These are phyloP conservation scores for Schizotus pectinicornis DNA, from an alignment of 2,888 invertebrate species.

Conservation along the genomic window DNA sequence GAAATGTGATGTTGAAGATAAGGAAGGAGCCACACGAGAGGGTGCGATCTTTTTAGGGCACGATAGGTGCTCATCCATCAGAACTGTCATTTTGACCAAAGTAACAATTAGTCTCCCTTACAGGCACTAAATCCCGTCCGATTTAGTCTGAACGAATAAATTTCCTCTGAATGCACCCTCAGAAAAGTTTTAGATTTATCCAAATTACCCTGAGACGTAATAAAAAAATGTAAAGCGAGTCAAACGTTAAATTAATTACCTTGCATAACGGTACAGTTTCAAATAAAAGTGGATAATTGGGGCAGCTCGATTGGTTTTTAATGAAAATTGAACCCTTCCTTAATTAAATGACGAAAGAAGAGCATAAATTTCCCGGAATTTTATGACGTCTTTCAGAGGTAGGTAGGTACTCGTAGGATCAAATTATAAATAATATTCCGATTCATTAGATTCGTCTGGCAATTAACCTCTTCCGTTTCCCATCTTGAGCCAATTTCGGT, in stretches of 20 bases:
- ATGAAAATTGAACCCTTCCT: slow-evolving; percentile 21
- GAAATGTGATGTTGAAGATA: too few relatives aligned
- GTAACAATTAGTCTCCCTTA: slow-evolving; percentile 45
- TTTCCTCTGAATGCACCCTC: neutral
- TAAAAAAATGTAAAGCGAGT: neutral
- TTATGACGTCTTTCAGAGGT: neutral
- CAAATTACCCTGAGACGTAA: neutral
- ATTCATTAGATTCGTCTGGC: slow-evolving; percentile 17
- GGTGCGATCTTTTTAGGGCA: slow-evolving; percentile 11
- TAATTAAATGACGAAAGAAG: slow-evolving; percentile 27
- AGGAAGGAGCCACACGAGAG: too few relatives aligned
- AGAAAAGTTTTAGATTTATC: neutral
- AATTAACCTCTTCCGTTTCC: too few relatives aligned
- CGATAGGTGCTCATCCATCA: slow-evolving; percentile 42
- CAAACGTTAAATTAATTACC: slow-evolving; percentile 14
- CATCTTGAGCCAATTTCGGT: too few relatives aligned
- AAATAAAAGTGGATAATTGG: slow-evolving; percentile 12
- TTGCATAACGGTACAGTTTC: slow-evolving; percentile 10
- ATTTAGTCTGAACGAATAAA: slow-evolving; percentile 1
- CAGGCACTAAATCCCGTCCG: slow-evolving; percentile 33
- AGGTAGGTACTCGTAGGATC: slow-evolving; percentile 2
- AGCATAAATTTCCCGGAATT: slow-evolving; percentile 11
- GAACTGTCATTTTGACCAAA: slow-evolving; percentile 37
- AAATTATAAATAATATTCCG: slow-evolving; percentile 18
- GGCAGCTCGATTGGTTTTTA: slow-evolving; percentile 18